A percentile compares a stretch with the other conserved stretches of the same genome.
Conservation (phyloP, 2,888 invertebrate species). For the Parelbella ahira region DNA sequence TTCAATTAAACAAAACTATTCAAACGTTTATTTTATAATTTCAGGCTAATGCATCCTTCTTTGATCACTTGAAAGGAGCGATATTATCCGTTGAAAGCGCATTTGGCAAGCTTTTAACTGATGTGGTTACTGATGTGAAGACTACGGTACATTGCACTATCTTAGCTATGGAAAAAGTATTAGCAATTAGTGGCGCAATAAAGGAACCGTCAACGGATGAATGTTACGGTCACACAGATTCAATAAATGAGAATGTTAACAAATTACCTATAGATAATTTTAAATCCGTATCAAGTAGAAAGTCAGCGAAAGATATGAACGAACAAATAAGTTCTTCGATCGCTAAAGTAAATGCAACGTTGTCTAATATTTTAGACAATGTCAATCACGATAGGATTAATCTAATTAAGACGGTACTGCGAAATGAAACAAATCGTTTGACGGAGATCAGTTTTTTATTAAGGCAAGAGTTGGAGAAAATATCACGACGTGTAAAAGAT, state of each 20-base stretch:
- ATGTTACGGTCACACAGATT: slow-evolving; percentile 29
- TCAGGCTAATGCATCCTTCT: slow-evolving; percentile 55
- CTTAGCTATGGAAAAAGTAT: slow-evolving; percentile 54
- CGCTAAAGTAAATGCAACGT: slow-evolving; percentile 33
- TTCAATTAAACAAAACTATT: too few species aligned
- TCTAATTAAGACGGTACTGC: slow-evolving; percentile 38
- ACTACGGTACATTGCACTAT: slow-evolving; percentile 61
- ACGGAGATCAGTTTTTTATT: slow-evolving; percentile 45
- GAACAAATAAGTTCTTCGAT: slow-evolving; percentile 35
- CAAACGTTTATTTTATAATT: slow-evolving; percentile 36
- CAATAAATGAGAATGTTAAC: slow-evolving; percentile 3
- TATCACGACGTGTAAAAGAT: slow-evolving; percentile 43
- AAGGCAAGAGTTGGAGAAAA: slow-evolving; percentile 45
- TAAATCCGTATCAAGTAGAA: too few species aligned
- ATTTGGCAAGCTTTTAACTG: slow-evolving; percentile 54
- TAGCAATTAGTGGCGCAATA: slow-evolving; percentile 38
- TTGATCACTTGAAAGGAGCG: slow-evolving; percentile 48
- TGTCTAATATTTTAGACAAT: slow-evolving; percentile 36
- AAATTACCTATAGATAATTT: slow-evolving; percentile 7
- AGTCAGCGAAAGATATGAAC: slow-evolving; percentile 24
- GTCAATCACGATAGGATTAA: slow-evolving; percentile 34
- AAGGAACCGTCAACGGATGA: slow-evolving; percentile 34
- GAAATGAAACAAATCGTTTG: slow-evolving; percentile 45
- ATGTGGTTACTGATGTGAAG: slow-evolving; percentile 57
- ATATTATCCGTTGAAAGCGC: slow-evolving; percentile 49